A percentile compares a stretch with the other conserved stretches of the same genome.
Evolutionary conservation across 1,140 invertebrate species (phyloP).

Genomic region (Phymastichus coffea): DNA sequence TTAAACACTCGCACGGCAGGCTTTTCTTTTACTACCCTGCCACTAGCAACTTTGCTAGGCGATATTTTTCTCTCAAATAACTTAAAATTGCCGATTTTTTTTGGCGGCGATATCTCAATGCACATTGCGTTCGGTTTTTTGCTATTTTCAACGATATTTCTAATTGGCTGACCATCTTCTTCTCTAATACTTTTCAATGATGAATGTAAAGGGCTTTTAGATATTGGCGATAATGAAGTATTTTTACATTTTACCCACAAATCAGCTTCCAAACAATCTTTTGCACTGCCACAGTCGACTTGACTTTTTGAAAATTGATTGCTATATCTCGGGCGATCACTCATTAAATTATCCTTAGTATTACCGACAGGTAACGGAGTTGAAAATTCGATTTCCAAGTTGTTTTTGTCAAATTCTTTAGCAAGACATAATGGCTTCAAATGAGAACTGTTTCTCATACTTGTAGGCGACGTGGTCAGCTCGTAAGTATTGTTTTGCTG

Average conservation of each 20-base stretch:
- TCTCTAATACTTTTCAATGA: conserved; percentile 24
- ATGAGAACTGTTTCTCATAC: conserved; percentile 11
- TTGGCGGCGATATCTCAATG: conserved; percentile 44
- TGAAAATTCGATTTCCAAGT: conserved; percentile 20
- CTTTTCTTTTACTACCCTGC: conserved; percentile 42
- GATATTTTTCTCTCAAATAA: conserved; percentile 30
- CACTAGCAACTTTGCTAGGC: conserved; percentile 27
- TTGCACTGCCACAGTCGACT: conserved; percentile 24
- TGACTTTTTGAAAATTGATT: conserved; percentile 25
- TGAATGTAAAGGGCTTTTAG: conserved; percentile 2
- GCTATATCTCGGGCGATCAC: not conserved
- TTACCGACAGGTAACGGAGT: conserved; percentile 31
- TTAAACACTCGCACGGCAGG: conserved; percentile 6
- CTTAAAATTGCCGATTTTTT: conserved; percentile 4
- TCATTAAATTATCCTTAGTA: conserved; percentile 1
- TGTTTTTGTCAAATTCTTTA: conserved; percentile 24
- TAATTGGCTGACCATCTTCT: not conserved
- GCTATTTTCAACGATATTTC: not conserved
- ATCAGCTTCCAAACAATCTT: conserved; percentile 42
- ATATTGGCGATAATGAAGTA: conserved; percentile 20
- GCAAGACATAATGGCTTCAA: conserved; percentile 31
- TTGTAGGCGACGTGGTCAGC: conserved; percentile 28
- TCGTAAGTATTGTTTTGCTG: conserved; percentile 36
- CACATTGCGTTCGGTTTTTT: conserved; percentile 22
- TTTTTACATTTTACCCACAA: conserved; percentile 37